Conservation (phyloP, 2,888 invertebrate genomes). For the Pemphredon lugubris region DNA sequence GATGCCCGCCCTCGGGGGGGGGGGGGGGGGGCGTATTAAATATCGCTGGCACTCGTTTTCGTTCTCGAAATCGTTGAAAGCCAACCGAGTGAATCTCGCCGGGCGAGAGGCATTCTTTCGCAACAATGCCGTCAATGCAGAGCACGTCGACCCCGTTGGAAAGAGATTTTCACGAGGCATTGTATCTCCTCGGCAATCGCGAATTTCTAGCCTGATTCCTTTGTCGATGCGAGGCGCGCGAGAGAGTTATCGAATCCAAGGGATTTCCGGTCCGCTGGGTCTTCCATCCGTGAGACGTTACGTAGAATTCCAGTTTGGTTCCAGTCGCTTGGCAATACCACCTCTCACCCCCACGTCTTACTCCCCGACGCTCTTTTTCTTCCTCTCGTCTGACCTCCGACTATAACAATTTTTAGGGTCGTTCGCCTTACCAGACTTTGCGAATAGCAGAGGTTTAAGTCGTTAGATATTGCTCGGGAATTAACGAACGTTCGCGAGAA, state of each 20-base stretch:
- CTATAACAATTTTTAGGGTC: slow-evolving; percentile 4
- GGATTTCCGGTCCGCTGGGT: slow-evolving; percentile 65
- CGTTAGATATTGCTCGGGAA: not conserved
- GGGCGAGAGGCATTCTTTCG: slow-evolving; percentile 41
- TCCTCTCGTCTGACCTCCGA: slow-evolving; percentile 8
- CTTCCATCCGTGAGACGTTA: slow-evolving; percentile 57
- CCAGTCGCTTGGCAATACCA: slow-evolving; percentile 67
- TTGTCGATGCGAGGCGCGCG: slow-evolving; percentile 55
- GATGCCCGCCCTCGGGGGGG: slow-evolving; percentile 39
- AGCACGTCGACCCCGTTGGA: slow-evolving; percentile 10
- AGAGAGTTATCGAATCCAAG: slow-evolving; percentile 63
- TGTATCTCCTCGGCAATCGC: slow-evolving; percentile 53
- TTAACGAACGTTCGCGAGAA: no score
- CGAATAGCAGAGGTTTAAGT: slow-evolving; percentile 12
- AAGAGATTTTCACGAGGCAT: slow-evolving; percentile 36
- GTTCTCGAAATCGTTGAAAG: slow-evolving; percentile 56
- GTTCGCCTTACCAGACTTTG: slow-evolving; percentile 9
- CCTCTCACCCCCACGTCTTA: slow-evolving; percentile 22
- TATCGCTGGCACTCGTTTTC: slow-evolving; percentile 24
- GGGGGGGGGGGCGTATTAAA: slow-evolving; percentile 24
- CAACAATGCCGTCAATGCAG: slow-evolving; percentile 42
- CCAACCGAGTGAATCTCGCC: slow-evolving; percentile 49
- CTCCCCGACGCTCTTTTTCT: slow-evolving; percentile 18
- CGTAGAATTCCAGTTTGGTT: slow-evolving; percentile 70
- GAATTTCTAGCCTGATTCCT: slow-evolving; percentile 64